Evolutionary conservation across 92 coral and sea anemone species (phyloP), one percentile per base, ranked within the genome.

Genomic region (Muricea muricata): DNA sequence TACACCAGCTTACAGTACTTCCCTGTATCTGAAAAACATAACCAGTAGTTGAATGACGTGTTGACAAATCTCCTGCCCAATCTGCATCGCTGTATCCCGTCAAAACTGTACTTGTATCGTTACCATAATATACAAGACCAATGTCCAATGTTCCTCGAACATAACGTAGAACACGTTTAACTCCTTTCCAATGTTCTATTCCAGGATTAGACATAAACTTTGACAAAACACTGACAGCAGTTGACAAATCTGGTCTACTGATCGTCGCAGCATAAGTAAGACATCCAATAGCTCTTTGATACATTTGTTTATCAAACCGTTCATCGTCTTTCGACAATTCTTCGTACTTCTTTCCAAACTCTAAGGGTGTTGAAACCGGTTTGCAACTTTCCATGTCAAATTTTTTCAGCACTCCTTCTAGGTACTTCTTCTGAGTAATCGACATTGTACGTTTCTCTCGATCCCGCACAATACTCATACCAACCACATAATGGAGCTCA

Each of bases 1-100:
- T 80, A 23, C 55, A 39, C 85, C 85, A 80, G 52, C 85, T 80
- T 65, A 80, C 85, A 30, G 85, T 80, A 39, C 63, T 80, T 65
- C 74, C 73, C 42, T 65, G 73, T 21, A 79, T 61, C 25, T 79
- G 84, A 61, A 79, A 79, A 56, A 79, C 84, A 56, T 79, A 79
- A 10, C 84, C 84, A 2, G 84, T 33, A 35, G 84, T 79, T 33
- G 83, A 42, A 47, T 65, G 73, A 12, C 81, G 28, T 35, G 81
- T 75, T 21, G 31, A 20, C 29, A 75, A 14, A 78, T 78, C 84
- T 21, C 84, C 84, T n/a, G n/a, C n/a, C 84, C 84, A 78, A 24
- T 78, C 84, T 6, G 84, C 84, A 48, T 78, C 85, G 24, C 76
- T 54, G n/a, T 78, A 48, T 29, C 78, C 83, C 25, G 18, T 74